Evolutionary conservation across 1,140 invertebrate genomes (phyloP).

Genomic region (Conus ventricosus): DNA sequence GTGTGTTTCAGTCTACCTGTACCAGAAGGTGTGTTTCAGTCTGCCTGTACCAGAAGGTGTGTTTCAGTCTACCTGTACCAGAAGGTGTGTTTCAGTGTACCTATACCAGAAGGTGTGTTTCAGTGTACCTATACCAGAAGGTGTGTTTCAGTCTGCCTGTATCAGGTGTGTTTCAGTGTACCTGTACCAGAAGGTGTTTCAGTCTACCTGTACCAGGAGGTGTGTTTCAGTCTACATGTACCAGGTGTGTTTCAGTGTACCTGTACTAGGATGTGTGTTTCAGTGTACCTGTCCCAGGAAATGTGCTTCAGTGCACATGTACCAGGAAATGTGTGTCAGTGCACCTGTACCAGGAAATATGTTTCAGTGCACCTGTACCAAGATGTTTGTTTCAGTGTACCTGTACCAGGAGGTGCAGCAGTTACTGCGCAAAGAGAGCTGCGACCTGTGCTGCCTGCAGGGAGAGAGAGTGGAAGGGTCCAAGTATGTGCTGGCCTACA

Average conservation of each 20-base stretch:
- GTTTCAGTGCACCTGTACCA: conserved; percentile 9
- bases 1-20: no score
- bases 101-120: neutral
- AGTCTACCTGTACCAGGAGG: no score
- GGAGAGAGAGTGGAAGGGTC: conserved; percentile 67
- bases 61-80: neutral
- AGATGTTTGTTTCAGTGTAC: conserved; percentile 62
- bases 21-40: no score
- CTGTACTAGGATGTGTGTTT: neutral
- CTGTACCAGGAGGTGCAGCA: conserved; percentile 68
- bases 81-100: neutral
- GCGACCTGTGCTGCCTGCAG: conserved; percentile 67
- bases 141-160: neutral
- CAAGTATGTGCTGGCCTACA: conserved; percentile 63
- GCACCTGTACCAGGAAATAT: neutral
- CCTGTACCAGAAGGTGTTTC: no score
- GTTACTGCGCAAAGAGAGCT: conserved; percentile 65
- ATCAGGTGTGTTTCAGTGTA: no score
- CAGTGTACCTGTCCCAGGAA: neutral
- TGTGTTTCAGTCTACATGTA: no score
- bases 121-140: neutral
- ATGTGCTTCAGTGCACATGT: neutral
- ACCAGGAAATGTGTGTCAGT: neutral
- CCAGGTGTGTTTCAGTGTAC: neutral
- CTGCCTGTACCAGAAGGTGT: neutral